phyloP scores from a whole-genome alignment of 2,113 vertebrate genomes.

The Connochaetes taurinus region DNA sequence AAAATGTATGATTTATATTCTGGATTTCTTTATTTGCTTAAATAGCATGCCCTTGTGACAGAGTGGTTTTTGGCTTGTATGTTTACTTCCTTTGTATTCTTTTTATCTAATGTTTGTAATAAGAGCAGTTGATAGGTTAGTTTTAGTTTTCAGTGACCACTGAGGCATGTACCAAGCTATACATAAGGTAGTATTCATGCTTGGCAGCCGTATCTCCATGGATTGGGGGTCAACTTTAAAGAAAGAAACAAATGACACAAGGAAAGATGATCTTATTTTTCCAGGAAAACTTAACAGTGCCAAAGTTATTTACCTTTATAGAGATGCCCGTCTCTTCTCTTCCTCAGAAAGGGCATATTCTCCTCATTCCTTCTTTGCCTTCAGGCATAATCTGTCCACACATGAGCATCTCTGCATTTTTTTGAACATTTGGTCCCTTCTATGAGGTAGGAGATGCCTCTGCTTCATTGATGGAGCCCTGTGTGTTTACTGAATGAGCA shows the following conservation, averaged over 20 bases:
- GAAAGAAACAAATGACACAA: background rate
- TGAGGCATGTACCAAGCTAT: background rate
- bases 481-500: background rate
- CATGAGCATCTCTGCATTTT: background rate
- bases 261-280: background rate
- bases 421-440: background rate
- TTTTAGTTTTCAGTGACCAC: background rate
- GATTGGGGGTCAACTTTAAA: background rate
- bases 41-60: background rate
- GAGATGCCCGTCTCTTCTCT: background rate
- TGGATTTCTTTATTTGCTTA: background rate
- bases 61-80: background rate
- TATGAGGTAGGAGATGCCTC: background rate
- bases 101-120: background rate
- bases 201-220: background rate
- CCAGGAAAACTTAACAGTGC: background rate
- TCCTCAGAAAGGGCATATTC: background rate
- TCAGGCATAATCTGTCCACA: background rate
- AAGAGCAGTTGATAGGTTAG: background rate
- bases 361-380: background rate
- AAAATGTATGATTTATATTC: background rate
- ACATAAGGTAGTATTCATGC: background rate
- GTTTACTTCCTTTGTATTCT: background rate
- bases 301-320: background rate
- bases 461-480: background rate